Conservation (phyloP, 2,888 invertebrate species). For the Pemphredon lugubris region DNA sequence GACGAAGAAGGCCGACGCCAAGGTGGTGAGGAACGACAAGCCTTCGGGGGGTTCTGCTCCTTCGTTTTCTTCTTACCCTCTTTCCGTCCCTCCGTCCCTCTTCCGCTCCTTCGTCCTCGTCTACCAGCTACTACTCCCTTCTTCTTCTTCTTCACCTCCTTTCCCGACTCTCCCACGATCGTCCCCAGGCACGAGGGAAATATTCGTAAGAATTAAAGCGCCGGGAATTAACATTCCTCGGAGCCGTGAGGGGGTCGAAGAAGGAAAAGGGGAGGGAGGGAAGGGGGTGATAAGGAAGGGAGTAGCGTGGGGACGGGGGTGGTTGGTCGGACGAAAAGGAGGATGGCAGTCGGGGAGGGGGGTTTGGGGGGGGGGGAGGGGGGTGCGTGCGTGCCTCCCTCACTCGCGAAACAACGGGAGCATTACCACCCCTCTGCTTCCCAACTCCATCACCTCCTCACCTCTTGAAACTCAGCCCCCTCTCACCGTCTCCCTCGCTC, state of each 20-base stretch:
- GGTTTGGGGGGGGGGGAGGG: slow-evolving; percentile 51
- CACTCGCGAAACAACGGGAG: slow-evolving; percentile 78
- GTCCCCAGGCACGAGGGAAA: slow-evolving; percentile 76
- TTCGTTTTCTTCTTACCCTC: slow-evolving; percentile 49
- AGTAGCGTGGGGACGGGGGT: slow-evolving; percentile 29
- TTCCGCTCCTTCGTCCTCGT: slow-evolving; percentile 29
- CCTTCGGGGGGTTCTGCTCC: slow-evolving; percentile 57
- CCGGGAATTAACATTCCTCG: slow-evolving; percentile 80
- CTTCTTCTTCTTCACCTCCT: slow-evolving; percentile 57
- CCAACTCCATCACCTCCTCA: slow-evolving; percentile 66
- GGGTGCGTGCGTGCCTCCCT: slow-evolving; percentile 77
- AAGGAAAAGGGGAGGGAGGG: slow-evolving; percentile 33
- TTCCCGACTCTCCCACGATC: slow-evolving; percentile 59
- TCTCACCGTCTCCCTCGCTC: slow-evolving; percentile 57
- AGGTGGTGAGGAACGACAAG: slow-evolving; percentile 60
- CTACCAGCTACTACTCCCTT: slow-evolving; percentile 64
- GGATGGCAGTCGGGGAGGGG: slow-evolving; percentile 43
- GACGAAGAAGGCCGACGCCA: slow-evolving; percentile 40
- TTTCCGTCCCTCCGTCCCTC: slow-evolving; percentile 25
- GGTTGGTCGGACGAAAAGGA: slow-evolving; percentile 45
- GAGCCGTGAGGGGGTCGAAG: slow-evolving; percentile 64
- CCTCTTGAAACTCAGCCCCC: slow-evolving; percentile 64
- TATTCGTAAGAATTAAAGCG: slow-evolving; percentile 81
- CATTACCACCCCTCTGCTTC: slow-evolving; percentile 73
- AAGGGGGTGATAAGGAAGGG: slow-evolving; percentile 17